Evolutionary conservation across 2,888 invertebrate genomes (phyloP).

Genomic region (Sphinx pinastri): DNA sequence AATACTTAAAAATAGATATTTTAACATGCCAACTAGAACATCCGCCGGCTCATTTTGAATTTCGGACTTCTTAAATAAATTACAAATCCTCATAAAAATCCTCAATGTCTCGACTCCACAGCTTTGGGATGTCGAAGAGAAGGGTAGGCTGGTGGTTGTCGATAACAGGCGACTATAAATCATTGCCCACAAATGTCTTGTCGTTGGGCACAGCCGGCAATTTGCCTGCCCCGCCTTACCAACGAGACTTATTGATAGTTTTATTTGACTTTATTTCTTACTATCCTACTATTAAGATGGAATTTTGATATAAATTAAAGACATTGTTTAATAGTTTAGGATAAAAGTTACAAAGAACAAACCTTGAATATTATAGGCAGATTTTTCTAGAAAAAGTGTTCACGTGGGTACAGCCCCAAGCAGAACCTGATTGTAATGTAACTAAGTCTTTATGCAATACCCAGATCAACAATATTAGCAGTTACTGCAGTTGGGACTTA

Average conservation of each 20-base stretch:
- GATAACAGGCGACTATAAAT: conserved; percentile 81
- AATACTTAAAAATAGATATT: no score
- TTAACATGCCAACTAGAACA: no score
- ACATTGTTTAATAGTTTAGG: background rate
- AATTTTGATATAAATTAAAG: background rate
- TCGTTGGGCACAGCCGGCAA: conserved; percentile 71
- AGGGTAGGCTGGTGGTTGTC: conserved; percentile 79
- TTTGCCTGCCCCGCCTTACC: conserved; percentile 68
- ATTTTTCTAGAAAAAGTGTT: no score
- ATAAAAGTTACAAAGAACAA: background rate
- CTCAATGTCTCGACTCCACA: conserved; percentile 36
- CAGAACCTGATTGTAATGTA: no score
- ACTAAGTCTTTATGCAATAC: no score
- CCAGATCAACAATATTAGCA: no score
- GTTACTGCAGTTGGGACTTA: no score
- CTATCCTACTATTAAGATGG: background rate
- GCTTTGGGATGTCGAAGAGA: conserved; percentile 51
- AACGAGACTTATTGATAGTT: conserved; percentile 19
- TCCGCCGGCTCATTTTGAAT: no score
- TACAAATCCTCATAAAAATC: background rate
- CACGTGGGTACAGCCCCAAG: no score
- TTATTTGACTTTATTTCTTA: background rate
- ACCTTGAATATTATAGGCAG: no score
- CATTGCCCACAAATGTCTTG: conserved; percentile 78
- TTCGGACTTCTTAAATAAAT: no score